phyloP scores from a whole-genome alignment of 2,113 vertebrate genomes.

The Pholis gunnellus region DNA sequence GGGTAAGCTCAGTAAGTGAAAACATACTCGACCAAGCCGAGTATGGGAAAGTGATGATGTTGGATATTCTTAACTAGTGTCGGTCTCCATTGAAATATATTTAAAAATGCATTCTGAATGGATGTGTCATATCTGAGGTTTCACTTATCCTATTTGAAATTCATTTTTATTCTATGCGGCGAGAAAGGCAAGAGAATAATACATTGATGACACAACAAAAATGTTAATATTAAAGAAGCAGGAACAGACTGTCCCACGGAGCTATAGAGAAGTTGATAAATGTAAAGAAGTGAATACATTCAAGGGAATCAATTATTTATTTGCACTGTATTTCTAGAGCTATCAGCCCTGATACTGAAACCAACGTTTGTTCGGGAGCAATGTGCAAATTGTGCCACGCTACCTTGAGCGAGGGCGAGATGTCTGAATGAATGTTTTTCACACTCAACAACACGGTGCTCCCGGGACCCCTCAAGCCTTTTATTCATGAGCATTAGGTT shows the following conservation, averaged over 20 bases:
- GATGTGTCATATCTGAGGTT: background rate
- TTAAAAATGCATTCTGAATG: background rate
- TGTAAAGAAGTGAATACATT: background rate
- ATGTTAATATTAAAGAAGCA: background rate
- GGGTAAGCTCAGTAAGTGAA: slow-evolving; percentile 82
- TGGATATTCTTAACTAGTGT: background rate
- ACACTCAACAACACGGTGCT: slow-evolving; percentile 36
- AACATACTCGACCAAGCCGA: background rate
- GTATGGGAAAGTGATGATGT: background rate
- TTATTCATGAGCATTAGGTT: slow-evolving; percentile 56
- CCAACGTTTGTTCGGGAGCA: slow-evolving; percentile 17
- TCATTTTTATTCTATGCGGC: background rate
- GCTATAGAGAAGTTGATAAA: background rate
- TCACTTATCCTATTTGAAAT: background rate
- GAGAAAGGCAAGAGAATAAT: background rate
- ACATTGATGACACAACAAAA: background rate
- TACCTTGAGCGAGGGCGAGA: slow-evolving; percentile 24
- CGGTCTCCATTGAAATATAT: background rate
- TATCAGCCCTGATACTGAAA: slow-evolving; percentile 27
- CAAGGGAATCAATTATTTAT: background rate
- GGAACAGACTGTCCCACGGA: background rate
- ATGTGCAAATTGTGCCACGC: slow-evolving; percentile 33
- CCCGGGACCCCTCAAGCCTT: slow-evolving; percentile 29
- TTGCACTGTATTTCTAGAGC: background rate
- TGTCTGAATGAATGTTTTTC: slow-evolving; percentile 48